Evolutionary conservation across 2,797 vertebrate species (phyloP).

Genomic region (Micrastur ruficollis): DNA sequence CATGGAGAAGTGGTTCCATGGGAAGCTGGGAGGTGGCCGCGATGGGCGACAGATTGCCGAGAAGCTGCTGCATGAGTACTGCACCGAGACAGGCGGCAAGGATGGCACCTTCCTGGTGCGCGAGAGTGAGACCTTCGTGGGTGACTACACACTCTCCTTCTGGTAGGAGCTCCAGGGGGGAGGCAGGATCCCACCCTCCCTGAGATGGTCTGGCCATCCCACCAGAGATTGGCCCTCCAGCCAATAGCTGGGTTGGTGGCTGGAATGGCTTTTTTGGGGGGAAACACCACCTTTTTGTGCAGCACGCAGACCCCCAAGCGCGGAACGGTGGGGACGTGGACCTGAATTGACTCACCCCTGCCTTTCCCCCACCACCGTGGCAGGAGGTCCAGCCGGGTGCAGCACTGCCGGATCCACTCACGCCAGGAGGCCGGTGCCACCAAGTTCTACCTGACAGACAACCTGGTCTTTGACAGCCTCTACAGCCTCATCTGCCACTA

Average conservation of each 20-base stretch:
- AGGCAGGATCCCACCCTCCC: background rate
- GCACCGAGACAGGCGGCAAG: conserved; percentile 73
- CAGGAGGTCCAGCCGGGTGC: conserved; percentile 76
- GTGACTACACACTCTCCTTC: conserved; percentile 78
- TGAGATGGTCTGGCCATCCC: background rate
- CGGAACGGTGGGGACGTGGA: background rate
- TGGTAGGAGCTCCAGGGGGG: conserved; percentile 51
- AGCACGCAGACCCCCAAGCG: fast-evolving
- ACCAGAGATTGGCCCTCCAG: no score
- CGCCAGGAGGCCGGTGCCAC: conserved; percentile 74
- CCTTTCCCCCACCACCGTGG: fast-evolving
- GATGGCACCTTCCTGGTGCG: conserved; percentile 78
- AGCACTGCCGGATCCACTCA: conserved; percentile 77
- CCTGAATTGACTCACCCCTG: fast-evolving
- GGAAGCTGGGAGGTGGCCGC: conserved; percentile 74
- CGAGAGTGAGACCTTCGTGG: conserved; percentile 79
- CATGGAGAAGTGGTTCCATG: conserved; percentile 77
- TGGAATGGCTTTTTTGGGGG: background rate
- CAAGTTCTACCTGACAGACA: conserved; percentile 78
- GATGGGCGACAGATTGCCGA: conserved; percentile 77
- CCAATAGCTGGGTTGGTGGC: background rate
- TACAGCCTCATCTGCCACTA: conserved; percentile 78
- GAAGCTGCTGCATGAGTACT: conserved; percentile 76
- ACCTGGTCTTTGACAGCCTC: conserved; percentile 79
- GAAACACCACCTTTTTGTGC: background rate